Base-by-base conservation (phyloP, 2,113 vertebrate species). In the Prionailurus bengalensis region DNA sequence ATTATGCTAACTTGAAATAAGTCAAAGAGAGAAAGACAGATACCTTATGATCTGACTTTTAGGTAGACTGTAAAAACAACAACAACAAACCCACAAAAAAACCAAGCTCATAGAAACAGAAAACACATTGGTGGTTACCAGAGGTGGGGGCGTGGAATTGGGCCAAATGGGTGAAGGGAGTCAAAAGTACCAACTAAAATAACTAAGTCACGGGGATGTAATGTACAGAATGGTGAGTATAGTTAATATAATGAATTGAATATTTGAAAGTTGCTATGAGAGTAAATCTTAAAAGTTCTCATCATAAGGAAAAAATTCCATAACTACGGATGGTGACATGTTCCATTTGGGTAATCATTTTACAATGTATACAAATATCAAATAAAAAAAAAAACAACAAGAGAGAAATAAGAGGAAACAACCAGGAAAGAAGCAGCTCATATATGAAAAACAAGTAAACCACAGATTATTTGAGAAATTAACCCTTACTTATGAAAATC, bases 401-500 rank as follows among this genome's bases (percentile, higher is more conserved):
- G 27, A 76, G 39, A 89, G 65, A 58, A 73, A 23, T 36, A 87
- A 63, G 27, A 70, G 13, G 70, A 51, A 96, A n/a, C 11, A 31
- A 79, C 8, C 13, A 71, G 27, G 48, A 55, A 53, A 82, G n/a
- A 14, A 96, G 53, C 15, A 73, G 53, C 7, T n/a, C 4, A 51
- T 25, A n/a, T 42, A 36, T 15, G n/a, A 48, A 85, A 87, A 66
- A 42, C 4, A 76, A 88, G 7, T 15, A 68, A 84, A 29, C 16
- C 51, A 78, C 7, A 66, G 42, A 23, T 39, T 66, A 71, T 36
- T 21, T 63, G 87, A 71, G 81, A 94, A 86, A 74, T n/a, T 48
- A 92, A 61, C n/a, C 2, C 16, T 53, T 29, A 53, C 39, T 95
- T 92, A 85, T 14, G 10, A 89, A 97, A 80, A 96, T 89, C 42